These are phyloP conservation scores for Porites lobata DNA, from an alignment of 92 coral and sea anemone species.

Conservation along the genomic window DNA sequence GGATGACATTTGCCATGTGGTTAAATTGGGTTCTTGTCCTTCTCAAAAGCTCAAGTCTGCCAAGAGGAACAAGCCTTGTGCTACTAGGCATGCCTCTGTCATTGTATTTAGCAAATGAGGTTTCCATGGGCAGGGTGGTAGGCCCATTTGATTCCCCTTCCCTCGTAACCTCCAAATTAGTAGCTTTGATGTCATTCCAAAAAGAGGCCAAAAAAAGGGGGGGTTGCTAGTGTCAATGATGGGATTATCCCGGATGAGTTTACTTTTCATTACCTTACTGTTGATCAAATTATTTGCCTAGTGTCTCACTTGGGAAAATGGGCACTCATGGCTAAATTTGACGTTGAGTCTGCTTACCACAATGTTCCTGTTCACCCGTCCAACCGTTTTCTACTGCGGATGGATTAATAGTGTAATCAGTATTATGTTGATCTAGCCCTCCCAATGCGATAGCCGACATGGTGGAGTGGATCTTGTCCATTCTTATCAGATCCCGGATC, in stretches of 20 bases:
- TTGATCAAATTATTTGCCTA: not conserved
- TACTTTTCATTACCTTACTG: not conserved
- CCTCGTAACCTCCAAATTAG: not conserved
- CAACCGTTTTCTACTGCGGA: not conserved
- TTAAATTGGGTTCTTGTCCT: not conserved
- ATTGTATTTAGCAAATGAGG: not conserved
- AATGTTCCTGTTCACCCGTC: not conserved
- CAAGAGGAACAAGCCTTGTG: not conserved
- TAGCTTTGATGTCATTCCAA: not conserved
- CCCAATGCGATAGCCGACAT: conserved; percentile 5
- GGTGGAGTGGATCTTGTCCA: conserved; percentile 31
- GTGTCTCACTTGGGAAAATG: not conserved
- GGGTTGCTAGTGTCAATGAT: too few relatives aligned
- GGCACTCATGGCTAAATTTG: conserved; percentile 4
- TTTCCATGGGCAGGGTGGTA: too few relatives aligned
- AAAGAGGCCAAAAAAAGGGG: too few relatives aligned
- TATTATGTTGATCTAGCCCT: too few relatives aligned
- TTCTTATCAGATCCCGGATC: not conserved
- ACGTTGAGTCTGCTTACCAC: not conserved
- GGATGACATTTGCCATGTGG: not conserved
- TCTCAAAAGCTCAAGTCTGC: not conserved
- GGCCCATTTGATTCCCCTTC: not conserved
- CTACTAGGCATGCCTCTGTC: not conserved
- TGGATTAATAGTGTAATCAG: not conserved
- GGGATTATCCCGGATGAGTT: not conserved